Evolutionary conservation across 37 sponge, comb jelly and placozoan species (phyloP).

Genomic region (Agelas oroides): DNA sequence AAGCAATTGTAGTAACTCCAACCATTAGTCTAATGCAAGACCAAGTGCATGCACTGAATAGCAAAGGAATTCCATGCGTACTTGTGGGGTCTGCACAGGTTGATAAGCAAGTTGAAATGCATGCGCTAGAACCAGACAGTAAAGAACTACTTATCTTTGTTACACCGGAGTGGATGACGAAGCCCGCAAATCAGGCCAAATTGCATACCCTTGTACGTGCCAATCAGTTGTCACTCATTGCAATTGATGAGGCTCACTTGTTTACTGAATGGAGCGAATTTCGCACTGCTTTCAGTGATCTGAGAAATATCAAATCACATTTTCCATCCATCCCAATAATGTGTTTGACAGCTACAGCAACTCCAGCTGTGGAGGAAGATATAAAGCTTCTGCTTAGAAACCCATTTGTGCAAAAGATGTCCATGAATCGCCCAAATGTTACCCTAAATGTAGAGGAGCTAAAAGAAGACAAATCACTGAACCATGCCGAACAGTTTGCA

Average conservation of each 20-base stretch:
- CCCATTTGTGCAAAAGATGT: background rate
- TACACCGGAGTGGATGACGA: no score
- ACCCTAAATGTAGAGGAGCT: background rate
- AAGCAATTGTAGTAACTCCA: no score
- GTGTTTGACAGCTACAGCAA: constrained; percentile 12
- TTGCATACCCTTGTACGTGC: background rate
- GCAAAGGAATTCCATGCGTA: background rate
- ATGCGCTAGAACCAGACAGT: no score
- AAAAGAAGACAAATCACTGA: background rate
- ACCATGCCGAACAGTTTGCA: background rate
- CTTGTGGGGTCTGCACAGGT: background rate
- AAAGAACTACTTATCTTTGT: no score
- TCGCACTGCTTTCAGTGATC: constrained; percentile 17
- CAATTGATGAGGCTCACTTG: constrained; percentile 18
- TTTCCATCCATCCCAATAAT: constrained; percentile 20
- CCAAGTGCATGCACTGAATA: background rate
- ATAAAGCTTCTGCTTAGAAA: constrained; percentile 23
- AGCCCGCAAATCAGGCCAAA: background rate
- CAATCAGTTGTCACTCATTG: background rate
- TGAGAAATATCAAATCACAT: background rate
- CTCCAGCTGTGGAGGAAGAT: background rate
- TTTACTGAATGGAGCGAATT: constrained; percentile 33
- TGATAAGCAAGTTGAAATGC: no score
- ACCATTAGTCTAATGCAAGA: constrained; percentile 27
- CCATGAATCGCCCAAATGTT: constrained; percentile 36